Base-by-base conservation (phyloP, 1,140 invertebrate species). In the Platyscapa corneri region DNA sequence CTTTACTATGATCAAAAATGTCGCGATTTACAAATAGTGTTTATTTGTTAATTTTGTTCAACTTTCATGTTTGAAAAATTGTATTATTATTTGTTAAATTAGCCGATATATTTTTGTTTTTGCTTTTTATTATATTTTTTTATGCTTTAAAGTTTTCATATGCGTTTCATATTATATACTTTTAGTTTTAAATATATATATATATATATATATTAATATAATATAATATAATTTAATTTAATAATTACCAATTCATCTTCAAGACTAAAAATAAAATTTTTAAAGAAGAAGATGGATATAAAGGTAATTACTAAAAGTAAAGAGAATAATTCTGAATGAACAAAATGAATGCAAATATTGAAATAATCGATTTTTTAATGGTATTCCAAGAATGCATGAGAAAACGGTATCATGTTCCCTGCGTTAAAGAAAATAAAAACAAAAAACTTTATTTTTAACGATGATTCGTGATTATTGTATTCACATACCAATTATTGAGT, bases 331-430 rank as follows among this genome's bases (percentile, higher is more conserved):
- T 82, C 64, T 78, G 67, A 82, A 82, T 86, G 39, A 86, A 76
- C 30, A 34, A 85, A 76, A 78, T 83, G 79, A 78, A 32, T 82
- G 74, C 65, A 65, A 83, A 37, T 74, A 64, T 80, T 83, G 64
- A 86, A 79, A 60, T 78, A 60, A 75, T 65, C 64, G 67, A 72
- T 83, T 79, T 86, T 86, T 77, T 70, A 39, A 78, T 83, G 34
- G 49, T 39, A 86, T 86, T 86, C 85, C n/a, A 79, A 72, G 85
- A 83, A 86, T 86, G 76, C 76, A 79, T 83, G 77, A 86, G 37
- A 49, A 83, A 80, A 86, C 85, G 85, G 85, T 86, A 83, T 70
- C 85, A 86, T 83, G 85, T 86, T 86, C 85, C 85, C 85, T 86
- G 85, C 76, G 67, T 86, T 86, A 80, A 60, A 77, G 49, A 80